These are phyloP conservation scores for Hylaeus anthracinus DNA, from an alignment of 1,140 invertebrate species.

Conservation along the genomic window DNA sequence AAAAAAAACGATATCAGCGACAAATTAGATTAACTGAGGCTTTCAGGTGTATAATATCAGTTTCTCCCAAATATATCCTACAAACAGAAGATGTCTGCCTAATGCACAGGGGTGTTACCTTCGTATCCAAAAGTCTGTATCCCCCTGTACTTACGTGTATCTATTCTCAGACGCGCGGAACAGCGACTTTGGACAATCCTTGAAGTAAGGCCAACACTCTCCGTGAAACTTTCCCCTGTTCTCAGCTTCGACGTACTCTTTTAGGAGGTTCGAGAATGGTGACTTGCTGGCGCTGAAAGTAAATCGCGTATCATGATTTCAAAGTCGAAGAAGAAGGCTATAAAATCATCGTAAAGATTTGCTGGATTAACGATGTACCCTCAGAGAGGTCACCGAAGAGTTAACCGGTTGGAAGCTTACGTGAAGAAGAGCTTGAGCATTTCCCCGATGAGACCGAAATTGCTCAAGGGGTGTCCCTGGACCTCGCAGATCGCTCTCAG, in stretches of 20 bases:
- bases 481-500: constrained; percentile 92
- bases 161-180: constrained; percentile 85
- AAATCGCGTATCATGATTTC: background rate
- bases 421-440: constrained; percentile 90
- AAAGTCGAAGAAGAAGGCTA: too few species aligned
- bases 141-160: constrained; percentile 83
- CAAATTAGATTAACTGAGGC: too few species aligned
- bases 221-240: constrained; percentile 86
- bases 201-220: constrained; percentile 93
- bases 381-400: background rate
- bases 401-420: constrained; percentile 80
- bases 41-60: too few species aligned
- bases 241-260: constrained; percentile 90
- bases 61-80: too few species aligned
- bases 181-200: constrained; percentile 90
- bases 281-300: constrained; percentile 88
- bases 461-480: constrained; percentile 88
- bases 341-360: too few species aligned
- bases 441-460: constrained; percentile 90
- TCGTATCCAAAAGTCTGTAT: background rate
- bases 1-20: background rate
- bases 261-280: constrained; percentile 86
- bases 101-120: too few species aligned
- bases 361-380: too few species aligned
- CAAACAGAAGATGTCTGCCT: too few species aligned